A percentile compares a stretch with the other conserved stretches of the same genome.
phyloP scores from a whole-genome alignment of 2,888 invertebrate species.

The Tolmerus cingulatus region DNA sequence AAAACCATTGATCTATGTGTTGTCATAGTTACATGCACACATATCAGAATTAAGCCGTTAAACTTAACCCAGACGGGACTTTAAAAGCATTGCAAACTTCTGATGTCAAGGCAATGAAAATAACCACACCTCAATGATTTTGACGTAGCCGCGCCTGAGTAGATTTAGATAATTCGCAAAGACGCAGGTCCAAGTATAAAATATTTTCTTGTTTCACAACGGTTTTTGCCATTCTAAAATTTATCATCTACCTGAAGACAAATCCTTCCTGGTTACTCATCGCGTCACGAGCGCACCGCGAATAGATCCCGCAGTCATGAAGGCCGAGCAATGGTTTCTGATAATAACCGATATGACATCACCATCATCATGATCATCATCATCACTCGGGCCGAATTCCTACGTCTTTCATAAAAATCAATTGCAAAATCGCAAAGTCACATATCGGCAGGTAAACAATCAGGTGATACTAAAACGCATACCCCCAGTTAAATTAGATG shows the following conservation, averaged over 20 bases:
- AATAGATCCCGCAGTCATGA: not conserved
- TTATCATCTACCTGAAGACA: not conserved
- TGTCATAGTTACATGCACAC: not conserved
- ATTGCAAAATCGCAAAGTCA: constrained; percentile 1
- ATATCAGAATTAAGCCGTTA: not conserved
- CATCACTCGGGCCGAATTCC: not conserved
- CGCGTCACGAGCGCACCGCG: not conserved
- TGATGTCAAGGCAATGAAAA: not conserved
- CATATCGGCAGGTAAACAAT: constrained; percentile 7
- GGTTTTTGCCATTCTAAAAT: not conserved
- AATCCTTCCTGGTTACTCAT: not conserved
- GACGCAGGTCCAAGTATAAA: not conserved
- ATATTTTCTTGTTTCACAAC: not conserved
- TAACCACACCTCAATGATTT: not conserved
- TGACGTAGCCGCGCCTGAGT: not conserved
- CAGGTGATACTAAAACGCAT: not conserved
- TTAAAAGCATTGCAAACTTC: not conserved
- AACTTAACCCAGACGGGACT: not conserved
- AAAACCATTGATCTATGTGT: too few relatives aligned
- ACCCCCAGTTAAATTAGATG: constrained; percentile 15
- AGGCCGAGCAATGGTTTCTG: not conserved
- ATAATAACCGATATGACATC: constrained; percentile 1
- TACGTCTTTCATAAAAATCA: not conserved
- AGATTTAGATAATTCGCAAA: not conserved
- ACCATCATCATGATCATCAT: too few relatives aligned